Evolutionary conservation across 2,888 invertebrate species (phyloP), one percentile per base, ranked within the genome.

Genomic region (Drosophila ezoana): DNA sequence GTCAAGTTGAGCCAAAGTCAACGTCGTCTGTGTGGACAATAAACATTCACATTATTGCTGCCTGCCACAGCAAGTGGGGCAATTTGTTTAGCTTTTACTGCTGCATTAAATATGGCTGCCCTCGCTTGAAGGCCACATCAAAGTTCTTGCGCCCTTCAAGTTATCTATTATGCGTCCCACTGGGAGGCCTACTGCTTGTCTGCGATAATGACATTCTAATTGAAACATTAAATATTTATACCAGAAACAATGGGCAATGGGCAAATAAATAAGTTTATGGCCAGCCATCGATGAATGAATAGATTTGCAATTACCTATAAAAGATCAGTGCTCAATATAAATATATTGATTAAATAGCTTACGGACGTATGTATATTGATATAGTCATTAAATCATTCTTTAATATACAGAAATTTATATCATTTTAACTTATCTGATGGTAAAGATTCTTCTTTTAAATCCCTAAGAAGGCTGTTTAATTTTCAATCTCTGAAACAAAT

Each of bases 171-270:
- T 72, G 49, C 60, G 20, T 51, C 45, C 58, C 61, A 47, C 44
- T 45, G 66, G 53, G 61, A 47, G 47, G 58, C 56, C 57, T 49
- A 47, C 23, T 66, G 77, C 62, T 69, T 76, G 75, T 71, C 68
- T 67, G 61, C 65, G 61, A 73, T 84, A 85, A 85, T 79, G 75
- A 68, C 79, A 86, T 75, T 85, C 71, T 87, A 87, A 86, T 86
- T 85, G 85, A 87, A 79, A 83, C 85, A 87, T 86, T 77, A 86
- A 87, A 77, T 87, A 87, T 87, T 85, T 38, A 83, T 51, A 47
- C 51, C 48, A 53, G 28, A 41, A 41, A 35, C 61, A 48, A 35
- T 56, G 48, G 41, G 18, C 56, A 51, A 37, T 62, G 53, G 44
- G 61, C 61, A 68, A 72, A 67, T 68, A 59, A 48, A 66, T 44